These are phyloP conservation scores for Phania funesta DNA, from an alignment of 2,888 invertebrate genomes.

Conservation along the genomic window DNA sequence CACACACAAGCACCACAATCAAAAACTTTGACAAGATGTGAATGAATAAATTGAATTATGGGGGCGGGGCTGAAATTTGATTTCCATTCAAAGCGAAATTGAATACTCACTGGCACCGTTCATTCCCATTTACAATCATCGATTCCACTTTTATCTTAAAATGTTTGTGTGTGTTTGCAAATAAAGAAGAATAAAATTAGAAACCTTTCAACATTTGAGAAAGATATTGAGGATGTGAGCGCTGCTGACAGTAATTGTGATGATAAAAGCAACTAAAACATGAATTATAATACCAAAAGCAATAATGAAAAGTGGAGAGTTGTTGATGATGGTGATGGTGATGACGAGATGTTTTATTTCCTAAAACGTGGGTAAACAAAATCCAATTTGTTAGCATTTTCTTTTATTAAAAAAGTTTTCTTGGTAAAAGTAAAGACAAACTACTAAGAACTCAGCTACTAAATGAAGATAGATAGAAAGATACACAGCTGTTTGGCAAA, in stretches of 20 bases:
- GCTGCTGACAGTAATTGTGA: constrained; percentile 26
- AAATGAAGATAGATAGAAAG: background rate
- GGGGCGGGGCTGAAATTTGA: constrained; percentile 63
- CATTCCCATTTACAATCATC: background rate
- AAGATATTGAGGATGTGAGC: background rate
- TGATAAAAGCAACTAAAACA: constrained; percentile 27
- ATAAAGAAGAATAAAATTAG: constrained; percentile 27
- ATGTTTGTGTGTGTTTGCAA: constrained; percentile 23
- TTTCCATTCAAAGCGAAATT: constrained; percentile 56
- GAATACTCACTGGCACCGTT: constrained; percentile 47
- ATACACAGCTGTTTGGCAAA: too few relatives aligned
- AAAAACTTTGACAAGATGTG: background rate
- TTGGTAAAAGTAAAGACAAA: constrained; percentile 37
- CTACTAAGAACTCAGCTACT: constrained; percentile 11
- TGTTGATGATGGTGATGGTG: constrained; percentile 36
- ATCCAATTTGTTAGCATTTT: constrained; percentile 61
- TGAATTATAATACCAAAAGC: constrained; percentile 20
- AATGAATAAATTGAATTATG: constrained; percentile 24
- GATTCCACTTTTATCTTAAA: background rate
- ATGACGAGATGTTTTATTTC: constrained; percentile 57
- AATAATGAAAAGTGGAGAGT: background rate
- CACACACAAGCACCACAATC: background rate
- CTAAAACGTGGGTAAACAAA: constrained; percentile 64
- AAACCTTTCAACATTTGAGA: constrained; percentile 38
- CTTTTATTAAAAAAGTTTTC: constrained; percentile 1